These are phyloP conservation scores for Amblyjoppa proteus DNA, from an alignment of 2,888 invertebrate species.

Conservation along the genomic window DNA sequence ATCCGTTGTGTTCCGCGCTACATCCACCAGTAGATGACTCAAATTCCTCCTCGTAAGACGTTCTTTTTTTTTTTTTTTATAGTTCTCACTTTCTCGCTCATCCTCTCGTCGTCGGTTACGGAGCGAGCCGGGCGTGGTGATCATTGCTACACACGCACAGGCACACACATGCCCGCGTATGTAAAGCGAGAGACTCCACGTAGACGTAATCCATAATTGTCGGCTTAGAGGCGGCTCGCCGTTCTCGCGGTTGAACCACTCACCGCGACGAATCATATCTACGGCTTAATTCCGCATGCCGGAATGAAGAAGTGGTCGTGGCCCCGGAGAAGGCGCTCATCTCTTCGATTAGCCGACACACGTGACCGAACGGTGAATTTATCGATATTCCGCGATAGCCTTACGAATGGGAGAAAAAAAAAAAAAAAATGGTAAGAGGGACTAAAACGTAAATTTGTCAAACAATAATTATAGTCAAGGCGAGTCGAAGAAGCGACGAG, in stretches of 20 bases:
- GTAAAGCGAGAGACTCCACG: slow-evolving; percentile 36
- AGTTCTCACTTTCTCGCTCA: slow-evolving; percentile 13
- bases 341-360: slow-evolving; percentile 12
- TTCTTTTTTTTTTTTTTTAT: slow-evolving; percentile 15
- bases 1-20: slow-evolving; percentile 44
- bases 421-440: background rate
- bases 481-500: too few species aligned
- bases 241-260: slow-evolving; percentile 59
- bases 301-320: slow-evolving; percentile 54
- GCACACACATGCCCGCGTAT: slow-evolving; percentile 27
- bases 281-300: slow-evolving; percentile 69
- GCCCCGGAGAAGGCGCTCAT: background rate
- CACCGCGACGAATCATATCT: slow-evolving; percentile 68
- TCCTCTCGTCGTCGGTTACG: background rate
- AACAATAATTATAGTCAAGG: too few species aligned
- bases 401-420: slow-evolving; percentile 23
- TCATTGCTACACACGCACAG: slow-evolving; percentile 46
- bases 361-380: slow-evolving; percentile 39
- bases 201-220: slow-evolving; percentile 69
- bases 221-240: slow-evolving; percentile 59
- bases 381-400: slow-evolving; percentile 31
- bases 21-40: slow-evolving; percentile 52
- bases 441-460: background rate
- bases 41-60: slow-evolving; percentile 56
- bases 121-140: slow-evolving; percentile 65